phyloP scores from a whole-genome alignment of 2,888 invertebrate genomes.

The Lasioglossum lativentre region DNA sequence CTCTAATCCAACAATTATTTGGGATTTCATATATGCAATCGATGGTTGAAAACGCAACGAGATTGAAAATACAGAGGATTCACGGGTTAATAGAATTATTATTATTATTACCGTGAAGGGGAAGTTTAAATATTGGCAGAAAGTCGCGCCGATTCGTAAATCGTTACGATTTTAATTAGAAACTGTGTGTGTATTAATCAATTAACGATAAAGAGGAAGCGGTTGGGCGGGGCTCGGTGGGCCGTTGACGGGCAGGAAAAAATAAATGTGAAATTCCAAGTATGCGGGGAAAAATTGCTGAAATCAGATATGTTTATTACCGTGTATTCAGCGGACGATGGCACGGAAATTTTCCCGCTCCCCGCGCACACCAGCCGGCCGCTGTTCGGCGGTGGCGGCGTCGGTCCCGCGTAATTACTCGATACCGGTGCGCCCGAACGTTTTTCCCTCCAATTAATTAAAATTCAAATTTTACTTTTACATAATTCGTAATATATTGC shows the following conservation, averaged over 20 bases:
- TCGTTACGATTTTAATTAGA: constrained; percentile 57
- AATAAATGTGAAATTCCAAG: constrained; percentile 54
- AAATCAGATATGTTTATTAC: constrained; percentile 65
- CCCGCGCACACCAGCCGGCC: background rate
- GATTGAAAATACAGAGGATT: background rate
- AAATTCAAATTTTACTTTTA: constrained; percentile 62
- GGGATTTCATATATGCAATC: background rate
- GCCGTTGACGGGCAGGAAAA: constrained; percentile 16
- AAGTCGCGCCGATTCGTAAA: constrained; percentile 49
- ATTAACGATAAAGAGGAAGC: constrained; percentile 31
- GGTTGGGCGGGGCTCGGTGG: background rate
- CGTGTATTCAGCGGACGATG: constrained; percentile 52
- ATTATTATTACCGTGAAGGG: constrained; percentile 29
- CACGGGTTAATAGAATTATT: constrained; percentile 12
- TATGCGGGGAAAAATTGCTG: constrained; percentile 51
- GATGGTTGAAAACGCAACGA: background rate
- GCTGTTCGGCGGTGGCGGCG: background rate
- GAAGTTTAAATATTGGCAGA: constrained; percentile 41
- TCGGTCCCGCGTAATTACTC: constrained; percentile 51
- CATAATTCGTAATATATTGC: constrained; percentile 59
- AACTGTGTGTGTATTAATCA: constrained; percentile 50
- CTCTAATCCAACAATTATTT: background rate
- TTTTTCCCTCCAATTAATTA: constrained; percentile 57
- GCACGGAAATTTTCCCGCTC: constrained; percentile 49
- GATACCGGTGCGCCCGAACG: constrained; percentile 43